Conservation (phyloP, 2,797 vertebrate genomes). For the Sitta carolinensis region DNA sequence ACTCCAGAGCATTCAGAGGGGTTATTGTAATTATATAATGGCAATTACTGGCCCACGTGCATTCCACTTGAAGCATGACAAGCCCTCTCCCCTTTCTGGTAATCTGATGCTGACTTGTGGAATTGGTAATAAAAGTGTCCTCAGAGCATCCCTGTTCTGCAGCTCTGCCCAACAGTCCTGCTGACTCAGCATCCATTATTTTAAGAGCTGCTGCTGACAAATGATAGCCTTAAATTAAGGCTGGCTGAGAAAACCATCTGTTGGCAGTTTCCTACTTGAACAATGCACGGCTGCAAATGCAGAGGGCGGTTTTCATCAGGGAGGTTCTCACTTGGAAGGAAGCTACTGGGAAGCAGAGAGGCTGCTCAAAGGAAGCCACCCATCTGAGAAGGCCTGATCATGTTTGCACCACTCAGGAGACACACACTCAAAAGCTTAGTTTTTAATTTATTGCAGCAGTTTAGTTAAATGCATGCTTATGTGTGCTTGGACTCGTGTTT, state of each 20-base stretch:
- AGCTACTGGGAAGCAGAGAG: background rate
- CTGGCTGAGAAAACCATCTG: conserved; percentile 22
- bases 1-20: background rate
- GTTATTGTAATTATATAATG: conserved; percentile 43
- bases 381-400: background rate
- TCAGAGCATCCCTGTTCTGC: background rate
- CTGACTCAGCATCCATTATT: conserved; percentile 54
- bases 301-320: conserved; percentile 40
- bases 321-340: conserved; percentile 5
- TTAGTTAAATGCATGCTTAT: background rate
- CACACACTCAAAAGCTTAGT: background rate
- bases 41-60: conserved; percentile 3
- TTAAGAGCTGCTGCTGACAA: conserved; percentile 30
- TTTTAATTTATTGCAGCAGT: background rate
- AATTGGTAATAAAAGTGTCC: conserved; percentile 18
- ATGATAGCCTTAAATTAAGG: background rate
- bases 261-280: background rate
- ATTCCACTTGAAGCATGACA: conserved; percentile 3
- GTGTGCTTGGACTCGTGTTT: background rate
- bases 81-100: conserved; percentile 17
- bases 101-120: conserved; percentile 27
- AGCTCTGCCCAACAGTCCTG: conserved; percentile 18
- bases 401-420: background rate
- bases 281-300: background rate
- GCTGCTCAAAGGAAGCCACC: background rate